Evolutionary conservation across 2,888 invertebrate species (phyloP), one percentile per base, ranked within the genome.

Genomic region (Polylopha cassiicola): DNA sequence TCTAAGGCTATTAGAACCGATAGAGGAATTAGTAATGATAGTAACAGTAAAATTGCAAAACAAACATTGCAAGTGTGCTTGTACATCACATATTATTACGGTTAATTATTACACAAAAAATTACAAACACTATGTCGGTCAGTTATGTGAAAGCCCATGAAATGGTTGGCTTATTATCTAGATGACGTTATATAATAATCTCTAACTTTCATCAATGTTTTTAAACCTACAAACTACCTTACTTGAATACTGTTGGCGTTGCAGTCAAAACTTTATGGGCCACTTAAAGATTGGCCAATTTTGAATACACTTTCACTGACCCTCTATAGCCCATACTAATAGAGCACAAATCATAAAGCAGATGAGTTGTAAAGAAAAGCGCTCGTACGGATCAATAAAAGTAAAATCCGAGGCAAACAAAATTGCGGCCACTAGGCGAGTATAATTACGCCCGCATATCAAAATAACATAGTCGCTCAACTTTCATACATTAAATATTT

Each of bases 321-420:
- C 14, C 26, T 26, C 26, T 27, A 27, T 26, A 5, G 7, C 10
- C 14, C n/a, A n/a, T n/a, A 28, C 18, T 17, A 18, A 38, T 31
- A 17, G 7, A 39, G 9, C 17, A 27, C 33, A n/a, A n/a, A 11
- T 31, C 38, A 15, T 38, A 31, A 31, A 38, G 30, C 26, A 26
- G 27, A 33, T 33, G 39, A 39, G 33, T 13, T 20, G 18, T 18
- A 13, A 30, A 30, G 20, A 30, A 16, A 27, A 27, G 15, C 9
- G 30, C n/a, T n/a, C n/a, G n/a, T n/a, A 20, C 21, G n/a, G 15
- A 27, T 20, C 39, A 33, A 39, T 39, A 39, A 39, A 39, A 39
- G 22, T 39, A 39, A 33, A 39, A n/a, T n/a, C n/a, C n/a, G n/a
- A n/a, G n/a, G n/a, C n/a, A n/a, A 39, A 33, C 33, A 18, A 30